Percentiles rank a stretch among this genome's conserved stretches.
Evolutionary conservation across 2,797 vertebrate species (phyloP).

Genomic region (Tauraco hartlaubi): DNA sequence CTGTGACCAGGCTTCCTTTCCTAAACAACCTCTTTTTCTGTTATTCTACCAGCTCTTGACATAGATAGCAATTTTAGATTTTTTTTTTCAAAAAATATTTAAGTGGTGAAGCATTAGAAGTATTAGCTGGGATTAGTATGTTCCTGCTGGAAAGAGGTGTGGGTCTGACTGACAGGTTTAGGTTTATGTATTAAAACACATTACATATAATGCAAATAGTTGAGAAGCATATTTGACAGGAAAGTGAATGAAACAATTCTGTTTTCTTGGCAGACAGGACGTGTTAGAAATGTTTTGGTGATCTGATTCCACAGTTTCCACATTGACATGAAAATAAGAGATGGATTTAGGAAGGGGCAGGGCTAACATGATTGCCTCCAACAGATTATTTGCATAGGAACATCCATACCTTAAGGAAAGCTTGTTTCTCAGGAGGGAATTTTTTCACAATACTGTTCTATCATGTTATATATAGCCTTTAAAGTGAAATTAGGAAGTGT

Average conservation of each 20-base stretch:
- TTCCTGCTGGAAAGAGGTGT: not conserved
- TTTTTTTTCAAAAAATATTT: not conserved
- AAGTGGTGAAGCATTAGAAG: not conserved
- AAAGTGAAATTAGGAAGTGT: constrained; percentile 47
- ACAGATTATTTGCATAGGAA: not conserved
- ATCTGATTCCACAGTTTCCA: constrained; percentile 12
- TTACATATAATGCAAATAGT: not conserved
- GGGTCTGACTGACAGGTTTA: not conserved
- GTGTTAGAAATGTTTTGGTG: constrained; percentile 4
- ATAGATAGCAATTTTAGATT: not conserved
- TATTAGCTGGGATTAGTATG: not conserved
- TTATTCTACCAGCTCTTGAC: not conserved
- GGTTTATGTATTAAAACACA: not conserved
- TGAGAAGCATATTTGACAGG: not conserved
- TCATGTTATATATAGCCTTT: not conserved
- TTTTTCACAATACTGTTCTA: constrained; percentile 3
- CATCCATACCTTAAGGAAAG: not conserved
- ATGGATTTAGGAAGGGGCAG: not conserved
- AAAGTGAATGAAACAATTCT: constrained; percentile 2
- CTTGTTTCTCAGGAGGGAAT: not conserved
- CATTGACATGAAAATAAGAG: not conserved
- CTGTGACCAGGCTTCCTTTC: not conserved
- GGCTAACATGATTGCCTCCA: not conserved
- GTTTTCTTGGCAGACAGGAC: constrained; percentile 6
- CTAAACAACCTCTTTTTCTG: not conserved